These are phyloP conservation scores for Rhaphigaster nebulosa DNA, from an alignment of 2,888 invertebrate genomes.

Conservation along the genomic window DNA sequence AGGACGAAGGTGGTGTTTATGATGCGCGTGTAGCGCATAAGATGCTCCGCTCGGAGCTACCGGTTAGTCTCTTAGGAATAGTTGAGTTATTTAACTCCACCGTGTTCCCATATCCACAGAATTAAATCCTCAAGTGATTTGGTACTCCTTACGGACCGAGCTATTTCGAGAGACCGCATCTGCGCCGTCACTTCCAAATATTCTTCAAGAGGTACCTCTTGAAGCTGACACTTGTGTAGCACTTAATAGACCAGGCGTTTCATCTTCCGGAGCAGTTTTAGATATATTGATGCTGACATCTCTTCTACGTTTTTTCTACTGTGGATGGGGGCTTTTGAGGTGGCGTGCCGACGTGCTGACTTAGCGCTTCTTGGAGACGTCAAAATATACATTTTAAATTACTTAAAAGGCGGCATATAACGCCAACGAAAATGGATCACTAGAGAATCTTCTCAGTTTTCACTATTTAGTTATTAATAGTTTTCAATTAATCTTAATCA, in stretches of 20 bases:
- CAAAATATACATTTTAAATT: background rate
- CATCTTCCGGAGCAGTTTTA: conserved; percentile 32
- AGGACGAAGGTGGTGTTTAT: conserved; percentile 25
- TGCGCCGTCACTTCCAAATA: background rate
- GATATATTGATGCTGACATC: conserved; percentile 25
- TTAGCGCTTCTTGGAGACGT: background rate
- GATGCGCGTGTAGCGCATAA: conserved; percentile 1
- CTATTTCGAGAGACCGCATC: background rate
- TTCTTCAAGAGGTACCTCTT: background rate
- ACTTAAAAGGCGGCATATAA: background rate
- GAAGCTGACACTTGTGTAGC: conserved; percentile 7
- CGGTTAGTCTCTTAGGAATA: background rate
- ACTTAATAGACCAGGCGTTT: background rate
- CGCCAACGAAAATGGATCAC: background rate
- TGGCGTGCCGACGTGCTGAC: background rate
- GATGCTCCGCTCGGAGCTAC: background rate
- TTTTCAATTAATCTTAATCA: no score
- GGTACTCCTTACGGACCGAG: background rate
- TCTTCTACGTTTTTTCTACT: background rate
- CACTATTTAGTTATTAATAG: background rate
- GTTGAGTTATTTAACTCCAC: background rate
- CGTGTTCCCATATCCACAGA: background rate
- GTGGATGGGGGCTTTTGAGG: background rate
- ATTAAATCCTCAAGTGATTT: background rate
- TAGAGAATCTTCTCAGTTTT: background rate